Evolutionary conservation across 2,888 invertebrate genomes (phyloP), one percentile per base, ranked within the genome.

Genomic region (Cheilosia vulpina): DNA sequence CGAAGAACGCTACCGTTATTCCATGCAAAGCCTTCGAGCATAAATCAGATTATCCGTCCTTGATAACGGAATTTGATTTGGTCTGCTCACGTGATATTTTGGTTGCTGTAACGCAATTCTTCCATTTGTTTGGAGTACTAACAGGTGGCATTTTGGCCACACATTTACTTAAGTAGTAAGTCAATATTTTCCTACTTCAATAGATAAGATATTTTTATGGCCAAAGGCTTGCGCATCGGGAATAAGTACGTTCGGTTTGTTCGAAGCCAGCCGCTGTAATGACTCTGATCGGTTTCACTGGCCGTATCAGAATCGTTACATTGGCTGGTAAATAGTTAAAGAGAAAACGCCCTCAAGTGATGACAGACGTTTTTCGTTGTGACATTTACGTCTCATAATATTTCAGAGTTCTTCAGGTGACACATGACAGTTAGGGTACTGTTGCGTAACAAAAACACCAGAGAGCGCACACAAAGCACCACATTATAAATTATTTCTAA

Each of bases 111-210:
- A 93, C 93, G n/a, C 93, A 93, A 88, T 93, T 92, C 89, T 93
- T 93, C 89, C 93, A 93, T 89, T 88, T 93, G 43, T 92, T 93
- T 85, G 93, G 93, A n/a, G 92, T 93, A 6, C 89, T 93, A 7
- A 90, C 91, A 2, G 93, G 93, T n/a, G 93, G 93, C 53, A 90
- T 93, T 76, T 75, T 93, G 68, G 92, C 93, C 53, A 91, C 92
- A 73, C 90, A 92, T 85, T 88, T 93, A 50, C 89, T 93, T 38
- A 91, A 92, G 88, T 90, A 91, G 92, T 92, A 90, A 90, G 92
- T 90, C 31, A 24, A 15, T 52, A 47, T 17, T 11, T 34, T 47
- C n/a, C 9, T 41, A n/a, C 24, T 17, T 11, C 27, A 24, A 27
- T 38, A 19, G 21, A 15, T 34, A 1, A 9, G 41, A 17, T 13